Evolutionary conservation across 2,797 vertebrate species (phyloP).

Genomic region (Psittacula echo): DNA sequence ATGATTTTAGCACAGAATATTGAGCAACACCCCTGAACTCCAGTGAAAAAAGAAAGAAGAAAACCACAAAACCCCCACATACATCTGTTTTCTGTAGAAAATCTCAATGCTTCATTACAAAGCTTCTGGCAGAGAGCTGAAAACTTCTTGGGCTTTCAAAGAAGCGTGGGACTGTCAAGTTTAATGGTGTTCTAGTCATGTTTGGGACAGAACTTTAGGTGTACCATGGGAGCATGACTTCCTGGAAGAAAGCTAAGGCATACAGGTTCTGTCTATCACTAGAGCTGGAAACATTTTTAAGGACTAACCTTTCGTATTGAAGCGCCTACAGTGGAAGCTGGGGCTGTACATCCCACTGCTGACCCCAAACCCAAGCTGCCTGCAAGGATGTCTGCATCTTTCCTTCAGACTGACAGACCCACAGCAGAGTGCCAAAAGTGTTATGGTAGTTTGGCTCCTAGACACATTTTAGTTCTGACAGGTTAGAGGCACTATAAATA

Average conservation of each 20-base stretch:
- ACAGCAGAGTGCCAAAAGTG: neutral
- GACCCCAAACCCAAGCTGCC: neutral
- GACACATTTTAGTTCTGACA: slow-evolving; percentile 40
- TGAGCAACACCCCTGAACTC: neutral
- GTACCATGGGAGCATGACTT: neutral
- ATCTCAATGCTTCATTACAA: neutral
- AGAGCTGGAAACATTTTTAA: neutral
- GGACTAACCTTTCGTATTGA: neutral
- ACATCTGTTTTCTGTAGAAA: slow-evolving; percentile 41
- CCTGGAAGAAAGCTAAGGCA: slow-evolving; percentile 12
- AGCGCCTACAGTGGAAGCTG: neutral
- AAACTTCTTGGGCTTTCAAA: slow-evolving; percentile 35
- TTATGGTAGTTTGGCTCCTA: neutral
- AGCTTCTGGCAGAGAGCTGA: slow-evolving; percentile 19
- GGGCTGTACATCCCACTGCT: neutral
- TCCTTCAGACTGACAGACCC: neutral
- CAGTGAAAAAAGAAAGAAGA: neutral
- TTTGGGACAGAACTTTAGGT: slow-evolving; percentile 5
- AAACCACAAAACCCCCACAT: neutral
- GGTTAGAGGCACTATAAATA: slow-evolving; percentile 15
- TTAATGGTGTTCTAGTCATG: slow-evolving; percentile 31
- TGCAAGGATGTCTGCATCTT: neutral
- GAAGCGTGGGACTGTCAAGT: slow-evolving; percentile 29
- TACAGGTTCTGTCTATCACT: neutral
- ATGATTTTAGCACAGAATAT: slow-evolving; percentile 21